Base-by-base conservation (phyloP, 1,140 invertebrate genomes). In the Diprion similis region DNA sequence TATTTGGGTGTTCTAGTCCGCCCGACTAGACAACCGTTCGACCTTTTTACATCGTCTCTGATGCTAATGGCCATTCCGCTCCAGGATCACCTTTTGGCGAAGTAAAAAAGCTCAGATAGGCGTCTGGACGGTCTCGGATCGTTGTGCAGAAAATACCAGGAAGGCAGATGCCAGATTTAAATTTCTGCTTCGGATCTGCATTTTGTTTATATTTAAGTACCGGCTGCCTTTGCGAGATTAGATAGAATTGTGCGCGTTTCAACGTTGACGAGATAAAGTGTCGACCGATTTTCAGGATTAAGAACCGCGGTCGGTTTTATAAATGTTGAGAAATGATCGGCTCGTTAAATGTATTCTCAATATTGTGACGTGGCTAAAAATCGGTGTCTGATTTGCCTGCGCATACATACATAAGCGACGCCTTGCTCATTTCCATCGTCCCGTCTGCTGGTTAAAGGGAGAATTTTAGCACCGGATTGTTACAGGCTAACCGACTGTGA, bases 51-150 rank as follows among this genome's bases (percentile, higher is more conserved):
- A 77, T 74, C 77, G 78, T 77, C 78, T 79, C 72, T 70, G 74
- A 85, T 84, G 82, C 82, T 83, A 84, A 85, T 84, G 84, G 59
- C 59, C 83, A 71, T 77, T 79, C 78, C 78, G 84, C 84, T 81
- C 77, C 74, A 73, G 75, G 76, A 84, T 79, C 81, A 79, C 80
- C 24, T 37, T 37, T 83, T 83, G 46, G 65, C 73, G 74, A 78
- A 65, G 75, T 77, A 77, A 48, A 78, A 76, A 77, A 71, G 70
- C 64, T 59, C 67, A 76, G 74, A 76, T 78, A 66, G 48, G 13
- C 48, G 18, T 48, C 48, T 10, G 66, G 47, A 65, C 8, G 18
- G 74, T 51, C 47, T 67, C 73, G 67, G 71, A 78, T 79, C 71
- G 67, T 68, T 18, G 75, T 73, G 80, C 78, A 77, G 77, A 66